A percentile compares a stretch with the other conserved stretches of the same genome.
Conservation (phyloP, 2,797 vertebrate species). For the Notolepis coatsorum region DNA sequence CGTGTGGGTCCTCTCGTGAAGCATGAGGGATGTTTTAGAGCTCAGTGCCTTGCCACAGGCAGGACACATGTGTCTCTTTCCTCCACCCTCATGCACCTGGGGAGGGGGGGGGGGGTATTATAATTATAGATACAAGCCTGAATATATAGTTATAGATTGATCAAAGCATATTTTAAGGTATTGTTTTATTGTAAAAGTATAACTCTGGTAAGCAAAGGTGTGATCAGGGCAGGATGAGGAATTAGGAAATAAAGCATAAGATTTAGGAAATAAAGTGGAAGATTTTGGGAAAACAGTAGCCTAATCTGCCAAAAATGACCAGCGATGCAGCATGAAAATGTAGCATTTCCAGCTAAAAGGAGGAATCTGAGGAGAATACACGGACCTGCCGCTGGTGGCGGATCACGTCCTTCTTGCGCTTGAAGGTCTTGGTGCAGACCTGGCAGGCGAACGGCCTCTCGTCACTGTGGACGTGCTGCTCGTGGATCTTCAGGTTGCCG, state of each 20-base stretch:
- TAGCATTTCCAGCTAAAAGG: background rate
- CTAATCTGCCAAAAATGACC: background rate
- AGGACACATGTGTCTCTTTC: slow-evolving; percentile 85
- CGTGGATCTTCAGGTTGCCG: slow-evolving; percentile 96
- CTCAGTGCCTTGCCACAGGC: slow-evolving; percentile 94
- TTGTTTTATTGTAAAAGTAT: no score
- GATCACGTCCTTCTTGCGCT: slow-evolving; percentile 95
- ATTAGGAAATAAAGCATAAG: no score
- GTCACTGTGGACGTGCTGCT: slow-evolving; percentile 94
- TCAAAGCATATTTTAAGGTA: no score
- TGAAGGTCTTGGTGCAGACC: slow-evolving; percentile 93
- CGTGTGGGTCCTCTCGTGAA: slow-evolving; percentile 94
- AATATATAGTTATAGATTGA: no score
- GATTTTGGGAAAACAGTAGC: background rate
- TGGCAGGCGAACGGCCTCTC: slow-evolving; percentile 92
- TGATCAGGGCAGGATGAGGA: no score
- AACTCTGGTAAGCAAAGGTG: no score
- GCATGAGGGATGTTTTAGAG: slow-evolving; percentile 91
- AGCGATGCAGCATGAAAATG: no score
- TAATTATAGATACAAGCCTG: no score
- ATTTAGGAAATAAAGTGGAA: no score
- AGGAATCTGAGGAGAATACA: background rate
- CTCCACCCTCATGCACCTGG: slow-evolving; percentile 92
- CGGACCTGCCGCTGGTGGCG: slow-evolving; percentile 88
- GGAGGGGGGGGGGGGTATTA: background rate